These are phyloP conservation scores for Drosophila kuntzei DNA, from an alignment of 2,888 invertebrate species.

Conservation along the genomic window DNA sequence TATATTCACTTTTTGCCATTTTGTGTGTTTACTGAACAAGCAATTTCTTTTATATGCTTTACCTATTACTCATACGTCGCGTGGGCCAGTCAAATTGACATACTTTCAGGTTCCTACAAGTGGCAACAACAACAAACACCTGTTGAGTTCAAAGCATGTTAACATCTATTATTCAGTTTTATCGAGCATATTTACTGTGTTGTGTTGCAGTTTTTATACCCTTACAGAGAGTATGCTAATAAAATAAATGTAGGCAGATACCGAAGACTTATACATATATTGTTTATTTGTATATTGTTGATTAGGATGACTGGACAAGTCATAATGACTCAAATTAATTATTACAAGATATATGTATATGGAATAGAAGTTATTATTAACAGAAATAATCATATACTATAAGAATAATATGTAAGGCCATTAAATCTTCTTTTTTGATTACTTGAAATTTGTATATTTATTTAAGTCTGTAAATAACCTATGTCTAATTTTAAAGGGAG, in stretches of 20 bases:
- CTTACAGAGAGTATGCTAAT: not conserved
- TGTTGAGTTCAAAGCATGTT: conserved; percentile 28
- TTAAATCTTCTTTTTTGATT: not conserved
- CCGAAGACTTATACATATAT: no score
- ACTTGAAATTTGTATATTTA: not conserved
- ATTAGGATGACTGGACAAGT: not conserved
- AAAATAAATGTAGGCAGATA: not conserved
- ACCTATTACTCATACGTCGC: conserved; percentile 63
- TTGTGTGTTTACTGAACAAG: conserved; percentile 40
- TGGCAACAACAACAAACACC: conserved; percentile 18
- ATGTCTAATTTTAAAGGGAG: not conserved
- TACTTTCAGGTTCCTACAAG: conserved; percentile 37
- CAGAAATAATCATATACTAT: no score
- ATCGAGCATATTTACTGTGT: conserved; percentile 2
- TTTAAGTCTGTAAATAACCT: not conserved
- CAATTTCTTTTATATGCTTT: conserved; percentile 52
- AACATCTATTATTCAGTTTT: conserved; percentile 7
- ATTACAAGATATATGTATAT: not conserved
- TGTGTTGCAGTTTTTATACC: not conserved
- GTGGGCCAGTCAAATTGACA: conserved; percentile 66
- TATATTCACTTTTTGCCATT: conserved; percentile 15
- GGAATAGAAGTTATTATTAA: no score
- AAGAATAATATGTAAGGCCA: no score
- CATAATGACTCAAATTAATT: not conserved
- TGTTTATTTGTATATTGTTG: not conserved